Conservation (phyloP, 2,888 invertebrate genomes). For the Pecten maximus region DNA sequence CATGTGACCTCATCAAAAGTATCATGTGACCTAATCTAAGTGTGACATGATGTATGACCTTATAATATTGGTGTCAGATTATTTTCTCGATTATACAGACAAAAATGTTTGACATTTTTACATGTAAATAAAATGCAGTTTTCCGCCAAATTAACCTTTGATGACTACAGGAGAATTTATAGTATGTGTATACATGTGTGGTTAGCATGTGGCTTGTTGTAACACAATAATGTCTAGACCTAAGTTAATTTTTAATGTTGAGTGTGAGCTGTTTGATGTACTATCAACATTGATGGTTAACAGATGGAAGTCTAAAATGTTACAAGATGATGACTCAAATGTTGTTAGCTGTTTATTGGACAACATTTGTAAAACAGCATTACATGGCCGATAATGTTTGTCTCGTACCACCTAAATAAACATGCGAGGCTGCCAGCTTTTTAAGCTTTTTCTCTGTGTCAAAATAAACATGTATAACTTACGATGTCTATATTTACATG, state of each 20-base stretch:
- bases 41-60: too few relatives aligned
- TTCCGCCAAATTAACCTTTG: background rate
- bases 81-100: background rate
- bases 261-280: background rate
- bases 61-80: background rate
- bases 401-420: background rate
- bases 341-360: background rate
- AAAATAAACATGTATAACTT: constrained; percentile 1
- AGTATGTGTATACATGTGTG: background rate
- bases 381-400: background rate
- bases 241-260: background rate
- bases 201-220: background rate
- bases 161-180: background rate
- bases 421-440: background rate
- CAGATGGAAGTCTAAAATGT: background rate
- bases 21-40: too few relatives aligned
- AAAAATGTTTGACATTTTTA: background rate
- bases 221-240: background rate
- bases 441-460: background rate
- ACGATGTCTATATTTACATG: background rate
- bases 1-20: background rate
- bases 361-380: constrained; percentile 16
- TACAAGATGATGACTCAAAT: constrained; percentile 6
- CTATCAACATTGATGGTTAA: background rate
- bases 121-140: background rate